Evolutionary conservation across 2,797 vertebrate genomes (phyloP), one percentile per base, ranked within the genome.

Genomic region (Clarias laeviceps): DNA sequence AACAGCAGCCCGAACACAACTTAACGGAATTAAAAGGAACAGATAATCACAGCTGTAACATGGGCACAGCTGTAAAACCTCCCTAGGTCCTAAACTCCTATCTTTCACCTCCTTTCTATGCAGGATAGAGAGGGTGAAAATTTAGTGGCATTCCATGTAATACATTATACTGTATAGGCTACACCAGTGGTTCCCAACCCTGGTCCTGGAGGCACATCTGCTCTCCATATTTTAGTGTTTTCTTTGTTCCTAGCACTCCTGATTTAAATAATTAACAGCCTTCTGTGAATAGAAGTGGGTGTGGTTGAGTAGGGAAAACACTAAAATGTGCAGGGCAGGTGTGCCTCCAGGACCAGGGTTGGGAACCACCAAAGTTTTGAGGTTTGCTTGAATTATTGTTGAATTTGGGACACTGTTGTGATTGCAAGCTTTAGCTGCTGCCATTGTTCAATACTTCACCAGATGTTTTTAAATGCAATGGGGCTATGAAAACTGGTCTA

Each of bases 71-170:
- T 32, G 54, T 32, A 68, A 37, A 68, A 14, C 37, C 9, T 29
- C 83, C 76, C 50, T 11, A 32, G 64, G 50, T 70, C 83, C 74
- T 45, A 84, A 61, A 76, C 32, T 32, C 32, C 20, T 32, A 24
- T 0, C 4, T 9, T 15, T 20, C 40, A 17, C 45, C 50, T 17
- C 56, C 29, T 11, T 12, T 20, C 4, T 61, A 69, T 84, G 83
- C 74, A 65, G 72, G 74, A 11, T 9, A n/a, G 27, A 50, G 18
- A 11, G 76, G 17, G 5, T 64, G 66, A 83, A n/a, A 83, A 54
- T 83, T 50, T 20, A 80, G 22, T n/a, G 32, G 14, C 61, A 14
- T 37, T 11, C 4, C 14, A 8, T 27, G n/a, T 76, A 17, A 40
- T 22, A 59, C 24, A 24, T 61, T 8, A 50, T 50, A 40, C 37